phyloP scores from a whole-genome alignment of 2,113 vertebrate species.

The Hemichromis elongatus region DNA sequence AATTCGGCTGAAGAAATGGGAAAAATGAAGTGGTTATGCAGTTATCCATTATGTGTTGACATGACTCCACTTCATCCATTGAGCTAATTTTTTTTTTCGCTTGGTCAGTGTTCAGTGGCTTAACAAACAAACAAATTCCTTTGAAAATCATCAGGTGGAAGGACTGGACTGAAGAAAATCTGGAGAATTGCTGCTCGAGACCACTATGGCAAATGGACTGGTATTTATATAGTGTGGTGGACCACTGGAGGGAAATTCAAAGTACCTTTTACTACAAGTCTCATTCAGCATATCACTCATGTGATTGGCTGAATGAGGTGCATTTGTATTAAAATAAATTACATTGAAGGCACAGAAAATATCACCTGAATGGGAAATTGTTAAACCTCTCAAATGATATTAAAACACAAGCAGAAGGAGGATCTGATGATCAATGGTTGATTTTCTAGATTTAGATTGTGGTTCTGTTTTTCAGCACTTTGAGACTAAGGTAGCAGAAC shows the following conservation, averaged over 20 bases:
- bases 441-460: neutral
- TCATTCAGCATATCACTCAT: rapidly evolving
- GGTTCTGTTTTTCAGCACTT: neutral
- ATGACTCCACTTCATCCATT: neutral
- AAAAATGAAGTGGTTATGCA: neutral
- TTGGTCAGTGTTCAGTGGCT: neutral
- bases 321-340: neutral
- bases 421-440: neutral
- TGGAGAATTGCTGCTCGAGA: neutral
- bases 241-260: no score
- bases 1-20: neutral
- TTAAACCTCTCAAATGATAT: neutral
- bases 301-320: neutral
- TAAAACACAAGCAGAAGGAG: neutral
- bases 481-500: neutral
- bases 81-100: neutral
- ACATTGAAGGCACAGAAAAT: neutral
- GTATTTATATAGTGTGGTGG: no score
- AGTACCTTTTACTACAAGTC: neutral
- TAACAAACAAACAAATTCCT: neutral
- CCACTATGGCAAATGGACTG: neutral
- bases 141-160: neutral
- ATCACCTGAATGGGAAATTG: neutral
- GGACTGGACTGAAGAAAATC: neutral
- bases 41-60: neutral